Conservation (phyloP, 2,888 invertebrate genomes). For the Drosophila suboccidentalis region DNA sequence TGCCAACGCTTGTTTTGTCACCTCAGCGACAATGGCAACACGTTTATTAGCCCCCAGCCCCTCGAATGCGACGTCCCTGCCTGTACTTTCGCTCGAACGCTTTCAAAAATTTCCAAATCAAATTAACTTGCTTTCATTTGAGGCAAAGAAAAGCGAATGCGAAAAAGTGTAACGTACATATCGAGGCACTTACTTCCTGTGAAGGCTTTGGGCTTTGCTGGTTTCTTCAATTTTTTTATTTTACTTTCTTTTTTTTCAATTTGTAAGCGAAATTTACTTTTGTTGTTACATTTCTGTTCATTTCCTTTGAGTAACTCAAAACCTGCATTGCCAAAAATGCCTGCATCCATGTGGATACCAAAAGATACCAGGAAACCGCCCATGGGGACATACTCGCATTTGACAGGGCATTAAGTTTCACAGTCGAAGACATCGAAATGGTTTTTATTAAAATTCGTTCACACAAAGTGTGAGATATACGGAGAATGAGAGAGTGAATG, state of each 20-base stretch:
- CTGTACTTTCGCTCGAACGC: constrained; percentile 17
- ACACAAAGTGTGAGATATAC: constrained; percentile 18
- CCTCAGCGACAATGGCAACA: constrained; percentile 63
- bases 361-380: constrained; percentile 14
- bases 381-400: constrained; percentile 29
- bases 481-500: neutral
- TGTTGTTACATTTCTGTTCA: constrained; percentile 68
- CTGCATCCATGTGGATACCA: constrained; percentile 37
- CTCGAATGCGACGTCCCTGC: neutral
- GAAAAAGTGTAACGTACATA: constrained; percentile 43
- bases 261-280: constrained; percentile 63
- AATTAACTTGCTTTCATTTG: constrained; percentile 78
- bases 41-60: constrained; percentile 59
- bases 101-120: constrained; percentile 68
- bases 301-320: constrained; percentile 74
- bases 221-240: constrained; percentile 9
- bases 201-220: constrained; percentile 24
- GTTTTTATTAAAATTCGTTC: constrained; percentile 56
- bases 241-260: constrained; percentile 32
- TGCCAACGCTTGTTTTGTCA: constrained; percentile 43
- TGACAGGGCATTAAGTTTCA: constrained; percentile 61
- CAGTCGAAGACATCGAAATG: constrained; percentile 27
- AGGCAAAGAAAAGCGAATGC: constrained; percentile 32
- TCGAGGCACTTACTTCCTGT: constrained; percentile 40
- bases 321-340: constrained; percentile 47